Conservation (phyloP, 2,797 vertebrate genomes). For the Macrochelys suwanniensis region DNA sequence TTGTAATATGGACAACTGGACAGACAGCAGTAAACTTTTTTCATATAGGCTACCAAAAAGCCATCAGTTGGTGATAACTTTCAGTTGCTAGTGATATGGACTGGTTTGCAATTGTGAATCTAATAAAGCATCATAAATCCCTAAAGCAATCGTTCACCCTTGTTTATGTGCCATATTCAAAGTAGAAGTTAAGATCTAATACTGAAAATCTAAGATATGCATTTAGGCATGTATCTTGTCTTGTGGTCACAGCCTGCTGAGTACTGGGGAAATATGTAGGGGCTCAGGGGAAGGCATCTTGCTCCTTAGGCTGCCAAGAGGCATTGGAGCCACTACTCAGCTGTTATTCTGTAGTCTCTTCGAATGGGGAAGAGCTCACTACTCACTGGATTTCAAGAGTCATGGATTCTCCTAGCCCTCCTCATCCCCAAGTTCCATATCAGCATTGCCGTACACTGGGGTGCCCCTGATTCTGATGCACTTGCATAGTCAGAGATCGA, state of each 20-base stretch:
- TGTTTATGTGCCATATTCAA: neutral
- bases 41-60: too few species aligned
- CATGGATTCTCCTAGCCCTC: neutral
- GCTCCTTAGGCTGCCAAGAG: neutral
- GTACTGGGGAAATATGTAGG: neutral
- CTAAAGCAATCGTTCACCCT: neutral
- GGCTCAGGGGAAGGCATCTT: too few species aligned
- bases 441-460: neutral
- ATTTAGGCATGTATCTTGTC: neutral
- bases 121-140: too few species aligned
- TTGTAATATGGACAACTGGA: too few species aligned
- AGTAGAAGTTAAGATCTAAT: too few species aligned
- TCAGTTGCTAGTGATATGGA: too few species aligned
- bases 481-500: neutral
- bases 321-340: neutral
- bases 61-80: too few species aligned
- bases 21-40: too few species aligned
- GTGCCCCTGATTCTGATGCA: neutral
- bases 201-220: neutral
- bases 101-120: too few species aligned
- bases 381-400: neutral
- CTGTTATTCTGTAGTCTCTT: neutral
- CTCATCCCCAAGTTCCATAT: neutral
- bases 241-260: neutral
- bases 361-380: neutral